phyloP scores from a whole-genome alignment of 2,797 vertebrate genomes.

The Bovichtus variegatus region DNA sequence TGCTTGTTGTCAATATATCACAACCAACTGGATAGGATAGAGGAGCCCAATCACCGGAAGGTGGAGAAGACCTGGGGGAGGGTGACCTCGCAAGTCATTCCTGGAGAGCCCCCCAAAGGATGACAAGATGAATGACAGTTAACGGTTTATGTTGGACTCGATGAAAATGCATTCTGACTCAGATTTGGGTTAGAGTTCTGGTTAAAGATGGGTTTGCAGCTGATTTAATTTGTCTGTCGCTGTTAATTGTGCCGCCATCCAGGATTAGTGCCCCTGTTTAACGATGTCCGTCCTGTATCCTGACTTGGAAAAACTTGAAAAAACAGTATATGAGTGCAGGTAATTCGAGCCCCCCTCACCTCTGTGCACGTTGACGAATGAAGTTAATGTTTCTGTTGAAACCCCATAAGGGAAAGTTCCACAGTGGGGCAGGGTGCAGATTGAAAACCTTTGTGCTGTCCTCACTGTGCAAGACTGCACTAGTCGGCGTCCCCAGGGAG shows the following conservation, averaged over 20 bases:
- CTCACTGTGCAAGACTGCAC: conserved; percentile 61
- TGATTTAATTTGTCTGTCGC: conserved; percentile 1
- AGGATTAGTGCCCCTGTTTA: not conserved
- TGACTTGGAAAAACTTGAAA: not conserved
- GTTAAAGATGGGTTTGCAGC: conserved; percentile 10
- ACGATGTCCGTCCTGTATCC: not conserved
- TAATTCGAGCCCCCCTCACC: conserved; percentile 40
- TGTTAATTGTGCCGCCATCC: not conserved
- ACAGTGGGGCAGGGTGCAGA: conserved; percentile 57
- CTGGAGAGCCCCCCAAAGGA: conserved; percentile 81
- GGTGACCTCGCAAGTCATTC: conserved; percentile 57
- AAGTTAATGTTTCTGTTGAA: conserved; percentile 62
- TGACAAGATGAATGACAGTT: conserved; percentile 40
- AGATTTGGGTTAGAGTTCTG: not conserved
- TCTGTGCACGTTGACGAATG: conserved; percentile 54
- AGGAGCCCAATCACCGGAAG: conserved; percentile 38
- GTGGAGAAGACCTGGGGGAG: conserved; percentile 32
- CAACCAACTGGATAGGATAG: conserved; percentile 49
- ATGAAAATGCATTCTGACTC: not conserved
- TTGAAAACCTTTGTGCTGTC: conserved; percentile 61
- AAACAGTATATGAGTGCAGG: conserved; percentile 17
- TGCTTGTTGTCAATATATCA: conserved; percentile 63
- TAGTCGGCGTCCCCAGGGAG: conserved; percentile 54
- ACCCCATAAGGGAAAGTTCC: conserved; percentile 58
- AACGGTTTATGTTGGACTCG: not conserved